Evolutionary conservation across 2,888 invertebrate genomes (phyloP), one percentile per base, ranked within the genome.

Genomic region (Colletes collaris): DNA sequence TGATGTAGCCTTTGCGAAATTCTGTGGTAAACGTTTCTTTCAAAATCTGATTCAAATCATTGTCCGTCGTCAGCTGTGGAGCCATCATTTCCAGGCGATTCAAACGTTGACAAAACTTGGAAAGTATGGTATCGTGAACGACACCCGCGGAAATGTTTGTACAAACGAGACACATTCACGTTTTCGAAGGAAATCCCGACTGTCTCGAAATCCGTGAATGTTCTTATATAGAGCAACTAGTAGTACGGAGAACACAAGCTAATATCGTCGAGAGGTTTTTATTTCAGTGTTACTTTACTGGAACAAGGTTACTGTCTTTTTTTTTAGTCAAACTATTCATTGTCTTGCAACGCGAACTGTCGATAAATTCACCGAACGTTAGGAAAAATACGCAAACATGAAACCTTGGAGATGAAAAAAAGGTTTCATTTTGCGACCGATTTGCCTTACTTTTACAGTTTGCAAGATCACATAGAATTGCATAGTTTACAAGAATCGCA

Each of bases 1-100:
- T 87, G 6, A 90, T 83, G 77, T 92, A 93, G 6, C 92, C 92
- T 13, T 88, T 85, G 4, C 93, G 91, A 82, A 92, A 91, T 37
- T 89, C 90, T 19, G 81, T 89, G 0, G 89, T 89, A 73, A 93
- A 93, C 10, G 84, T 83, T 16, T 89, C 83, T 13, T 78, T 64
- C 59, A 91, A 71, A 4, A 92, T 77, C 40, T 82, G 82, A n/a
- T 88, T 89, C 37, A 86, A 69, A 19, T 90, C 87, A 1, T 70
- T 65, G 11, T 59, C 53, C 4, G n/a, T 27, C 2, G 27, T 46
- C 2, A 70, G 8, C 35, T 56, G 63, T 1, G 71, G 55, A 6
- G 65, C 58, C 85, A 86, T 84, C 3, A 27, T 46, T 46, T 53
- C 67, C 83, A 79, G 62, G 60, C 71, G 8, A 81, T 64, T 65